Conservation (phyloP, 2,113 vertebrate species). For the Copsychus sechellarum region DNA sequence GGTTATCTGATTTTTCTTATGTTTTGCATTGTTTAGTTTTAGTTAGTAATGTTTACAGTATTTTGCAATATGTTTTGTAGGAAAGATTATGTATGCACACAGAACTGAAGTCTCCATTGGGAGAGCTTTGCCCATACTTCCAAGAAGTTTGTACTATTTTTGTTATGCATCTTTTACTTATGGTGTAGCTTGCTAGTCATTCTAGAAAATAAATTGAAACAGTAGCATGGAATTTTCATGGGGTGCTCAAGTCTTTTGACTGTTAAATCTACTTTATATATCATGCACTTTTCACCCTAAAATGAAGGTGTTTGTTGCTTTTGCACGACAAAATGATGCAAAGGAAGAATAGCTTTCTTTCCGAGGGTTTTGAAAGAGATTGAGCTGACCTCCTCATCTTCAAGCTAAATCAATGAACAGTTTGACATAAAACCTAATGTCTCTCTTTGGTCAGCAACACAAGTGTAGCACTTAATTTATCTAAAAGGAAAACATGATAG, state of each 20-base stretch:
- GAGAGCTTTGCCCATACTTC: background rate
- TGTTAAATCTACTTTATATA: background rate
- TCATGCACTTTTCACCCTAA: background rate
- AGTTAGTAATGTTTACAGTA: background rate
- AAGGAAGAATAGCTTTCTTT: background rate
- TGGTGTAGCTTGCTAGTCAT: background rate
- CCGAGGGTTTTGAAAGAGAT: background rate
- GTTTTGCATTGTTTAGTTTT: background rate
- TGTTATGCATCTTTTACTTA: background rate
- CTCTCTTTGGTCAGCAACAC: background rate
- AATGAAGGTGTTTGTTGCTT: background rate
- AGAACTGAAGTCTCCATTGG: background rate
- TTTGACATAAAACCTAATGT: background rate
- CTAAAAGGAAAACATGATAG: background rate
- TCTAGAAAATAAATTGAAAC: background rate
- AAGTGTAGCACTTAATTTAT: background rate
- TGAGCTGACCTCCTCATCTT: background rate
- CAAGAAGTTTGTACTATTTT: background rate
- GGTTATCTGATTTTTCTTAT: slow-evolving; percentile 4
- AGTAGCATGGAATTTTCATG: background rate
- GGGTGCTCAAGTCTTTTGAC: background rate
- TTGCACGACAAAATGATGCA: background rate
- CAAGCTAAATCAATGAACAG: background rate
- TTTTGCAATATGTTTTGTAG: slow-evolving; percentile 11
- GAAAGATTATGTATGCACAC: background rate